Evolutionary conservation across 2,113 vertebrate genomes (phyloP).

Genomic region (Tor tambroides): DNA sequence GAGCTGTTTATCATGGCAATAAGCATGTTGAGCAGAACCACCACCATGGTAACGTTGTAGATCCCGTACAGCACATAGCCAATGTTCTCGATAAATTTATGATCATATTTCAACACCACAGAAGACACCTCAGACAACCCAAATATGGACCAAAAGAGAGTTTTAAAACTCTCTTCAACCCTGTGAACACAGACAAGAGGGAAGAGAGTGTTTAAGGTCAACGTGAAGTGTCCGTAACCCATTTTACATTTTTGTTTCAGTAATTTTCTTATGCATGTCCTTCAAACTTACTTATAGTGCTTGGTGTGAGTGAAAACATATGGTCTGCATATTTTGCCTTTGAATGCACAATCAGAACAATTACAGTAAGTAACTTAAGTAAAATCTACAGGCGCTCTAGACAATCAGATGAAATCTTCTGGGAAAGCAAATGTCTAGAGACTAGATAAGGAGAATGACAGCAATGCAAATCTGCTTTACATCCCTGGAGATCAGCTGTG

Average conservation of each 20-base stretch:
- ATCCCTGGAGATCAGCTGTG: constrained; percentile 9
- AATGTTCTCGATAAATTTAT: constrained; percentile 92
- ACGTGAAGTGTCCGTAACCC: background rate
- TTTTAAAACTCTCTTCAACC: constrained; percentile 93
- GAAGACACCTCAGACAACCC: constrained; percentile 90
- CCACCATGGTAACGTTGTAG: constrained; percentile 92
- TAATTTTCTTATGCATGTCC: background rate
- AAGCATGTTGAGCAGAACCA: constrained; percentile 90
- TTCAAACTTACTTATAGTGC: background rate
- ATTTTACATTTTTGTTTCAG: background rate
- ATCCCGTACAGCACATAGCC: constrained; percentile 90
- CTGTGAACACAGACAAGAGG: constrained; percentile 63
- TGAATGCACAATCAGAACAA: background rate
- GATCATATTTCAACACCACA: constrained; percentile 89
- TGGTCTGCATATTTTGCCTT: background rate
- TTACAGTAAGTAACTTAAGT: background rate
- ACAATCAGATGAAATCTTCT: background rate
- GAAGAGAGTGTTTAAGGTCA: constrained; percentile 29
- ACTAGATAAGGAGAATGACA: constrained; percentile 15
- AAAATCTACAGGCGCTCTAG: background rate
- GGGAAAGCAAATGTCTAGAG: background rate
- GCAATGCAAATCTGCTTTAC: constrained; percentile 7
- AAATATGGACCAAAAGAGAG: constrained; percentile 92
- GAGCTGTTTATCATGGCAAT: constrained; percentile 95
- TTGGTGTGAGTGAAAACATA: background rate